Percentiles rank a stretch among this genome's conserved stretches.
These are phyloP conservation scores for Molanna angustata DNA, from an alignment of 2,888 invertebrate genomes.

Conservation along the genomic window DNA sequence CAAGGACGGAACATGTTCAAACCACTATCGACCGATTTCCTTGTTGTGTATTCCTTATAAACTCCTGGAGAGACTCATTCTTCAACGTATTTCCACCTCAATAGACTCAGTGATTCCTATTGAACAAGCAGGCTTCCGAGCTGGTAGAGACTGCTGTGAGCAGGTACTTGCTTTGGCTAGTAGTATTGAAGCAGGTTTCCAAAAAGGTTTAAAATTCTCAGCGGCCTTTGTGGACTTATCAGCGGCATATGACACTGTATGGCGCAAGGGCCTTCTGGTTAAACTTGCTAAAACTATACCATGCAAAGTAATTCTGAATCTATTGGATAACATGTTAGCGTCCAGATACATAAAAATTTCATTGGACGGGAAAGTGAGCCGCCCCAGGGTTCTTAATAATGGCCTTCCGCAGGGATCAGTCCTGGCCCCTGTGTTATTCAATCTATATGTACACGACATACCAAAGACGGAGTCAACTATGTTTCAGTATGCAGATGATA, in stretches of 20 bases:
- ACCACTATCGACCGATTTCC: slow-evolving; percentile 5
- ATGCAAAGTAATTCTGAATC: not conserved
- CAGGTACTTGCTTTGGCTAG: slow-evolving; percentile 5
- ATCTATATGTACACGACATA: too few species aligned
- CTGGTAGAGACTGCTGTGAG: too few species aligned
- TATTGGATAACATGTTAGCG: not conserved
- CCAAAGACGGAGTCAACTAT: too few species aligned
- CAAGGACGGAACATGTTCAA: slow-evolving; percentile 1
- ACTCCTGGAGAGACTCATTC: slow-evolving; percentile 7
- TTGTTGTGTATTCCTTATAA: slow-evolving; percentile 3
- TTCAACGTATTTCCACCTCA: slow-evolving; percentile 6
- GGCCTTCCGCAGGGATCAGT: too few species aligned
- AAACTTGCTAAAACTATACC: slow-evolving; percentile 6
- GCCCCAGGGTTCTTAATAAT: too few species aligned
- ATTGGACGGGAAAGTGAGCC: too few species aligned
- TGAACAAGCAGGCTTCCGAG: slow-evolving; percentile 4
- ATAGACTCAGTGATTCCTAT: slow-evolving; percentile 9
- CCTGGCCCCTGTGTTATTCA: too few species aligned
- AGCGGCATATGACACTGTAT: slow-evolving; percentile 1
- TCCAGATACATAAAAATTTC: slow-evolving; percentile 2
- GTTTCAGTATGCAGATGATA: too few species aligned
- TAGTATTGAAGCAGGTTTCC: slow-evolving; percentile 4
- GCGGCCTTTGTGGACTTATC: slow-evolving; percentile 8
- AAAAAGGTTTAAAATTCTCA: slow-evolving; percentile 1
- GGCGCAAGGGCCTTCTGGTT: slow-evolving; percentile 1